Base-by-base conservation (phyloP, 2,888 invertebrate genomes). In the Griposia aprilina region DNA sequence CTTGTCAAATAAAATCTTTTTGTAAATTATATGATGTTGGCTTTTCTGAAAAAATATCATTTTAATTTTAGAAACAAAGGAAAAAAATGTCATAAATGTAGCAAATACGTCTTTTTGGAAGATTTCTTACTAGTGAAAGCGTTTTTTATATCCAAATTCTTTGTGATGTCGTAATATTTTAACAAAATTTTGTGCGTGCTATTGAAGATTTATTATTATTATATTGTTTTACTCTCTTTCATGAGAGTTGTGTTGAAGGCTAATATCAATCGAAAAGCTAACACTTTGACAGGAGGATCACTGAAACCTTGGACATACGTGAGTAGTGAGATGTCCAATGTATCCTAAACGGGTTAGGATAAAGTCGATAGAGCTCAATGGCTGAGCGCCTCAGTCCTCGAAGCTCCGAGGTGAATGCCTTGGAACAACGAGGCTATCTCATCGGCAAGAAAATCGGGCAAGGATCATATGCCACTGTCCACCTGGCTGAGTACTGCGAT, bases 401-500 rank as follows among this genome's bases (percentile, higher is more conserved):
- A 95, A 98, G 97, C 97, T 98, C 98, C 91, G 98, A 99, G 97
- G 98, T 98, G 88, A 98, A 98, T 94, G 98, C 98, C 93, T 97
- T 98, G 96, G 98, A 98, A 94, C 98, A 98, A 95, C 97, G 98
- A 93, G 98, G 98, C 91, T 98, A 98, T 95, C 96, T 98, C 81
- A 98, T 99, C 93, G 98, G 98, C 87, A 98, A 98, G 94, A 98
- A 98, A 96, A 98, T 99, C 92, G 99, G 99, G 83, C 98, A 99
- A 97, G 99, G 99, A 81, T 98, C 98, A 41, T 99, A 99, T 94
- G 99, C 99, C 83, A 98, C 98, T 73, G 99, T 99, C 55, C 98
- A 99, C 91, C 97, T 98, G 87, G 98, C 99, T 90, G 98, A 98
- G 92, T 98, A 98, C 96, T 97, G 98, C 88, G 98, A 98, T 94